Percentiles rank a stretch among this genome's conserved stretches.
Conservation (phyloP, 2,113 vertebrate genomes). For the Casuarius casuarius region DNA sequence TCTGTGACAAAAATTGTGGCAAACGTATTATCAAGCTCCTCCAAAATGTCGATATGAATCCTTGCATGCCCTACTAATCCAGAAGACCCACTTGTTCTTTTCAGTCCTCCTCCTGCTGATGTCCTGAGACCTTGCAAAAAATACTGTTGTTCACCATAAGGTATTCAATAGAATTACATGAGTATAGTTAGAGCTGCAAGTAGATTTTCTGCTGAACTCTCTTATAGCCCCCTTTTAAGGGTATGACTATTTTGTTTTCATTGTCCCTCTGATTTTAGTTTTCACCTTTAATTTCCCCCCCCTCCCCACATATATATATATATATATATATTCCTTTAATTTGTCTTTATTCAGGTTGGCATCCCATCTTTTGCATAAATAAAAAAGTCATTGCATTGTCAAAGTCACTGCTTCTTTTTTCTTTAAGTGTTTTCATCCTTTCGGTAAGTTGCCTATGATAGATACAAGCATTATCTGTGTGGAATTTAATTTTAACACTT, state of each 20-base stretch:
- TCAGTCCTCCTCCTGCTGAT: neutral
- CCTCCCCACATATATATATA: neutral
- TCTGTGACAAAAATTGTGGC: neutral
- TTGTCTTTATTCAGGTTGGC: neutral
- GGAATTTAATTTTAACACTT: neutral
- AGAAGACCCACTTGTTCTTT: neutral
- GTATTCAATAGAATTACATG: neutral
- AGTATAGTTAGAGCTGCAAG: neutral
- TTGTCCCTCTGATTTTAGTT: neutral
- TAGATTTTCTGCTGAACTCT: neutral
- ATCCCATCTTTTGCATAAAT: neutral
- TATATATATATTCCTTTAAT: neutral
- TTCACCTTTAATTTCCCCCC: neutral
- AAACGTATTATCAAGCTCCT: neutral
- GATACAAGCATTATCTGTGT: neutral
- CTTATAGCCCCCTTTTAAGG: fast-evolving
- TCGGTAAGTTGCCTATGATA: neutral
- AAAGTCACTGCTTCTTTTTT: neutral
- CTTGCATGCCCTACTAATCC: neutral
- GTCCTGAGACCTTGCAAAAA: neutral
- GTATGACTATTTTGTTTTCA: neutral
- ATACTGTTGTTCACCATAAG: neutral
- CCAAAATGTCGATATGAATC: neutral
- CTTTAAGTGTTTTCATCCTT: neutral
- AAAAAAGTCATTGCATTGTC: neutral